phyloP scores from a whole-genome alignment of 2,888 invertebrate genomes.

The Oxyteleia sp. region DNA sequence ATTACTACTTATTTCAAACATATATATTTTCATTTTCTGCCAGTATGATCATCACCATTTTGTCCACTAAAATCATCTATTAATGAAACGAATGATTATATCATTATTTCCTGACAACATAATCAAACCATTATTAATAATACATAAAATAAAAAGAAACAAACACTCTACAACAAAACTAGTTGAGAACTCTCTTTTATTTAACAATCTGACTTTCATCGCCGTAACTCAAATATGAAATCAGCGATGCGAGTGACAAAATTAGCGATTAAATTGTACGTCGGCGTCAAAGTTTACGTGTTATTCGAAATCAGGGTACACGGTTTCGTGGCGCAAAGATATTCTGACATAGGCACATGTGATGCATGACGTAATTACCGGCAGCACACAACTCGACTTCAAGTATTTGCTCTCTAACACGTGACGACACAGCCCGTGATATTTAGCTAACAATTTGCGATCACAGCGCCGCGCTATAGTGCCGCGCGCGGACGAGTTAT shows the following conservation, averaged over 20 bases:
- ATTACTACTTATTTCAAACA: too few relatives aligned
- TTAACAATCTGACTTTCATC: too few relatives aligned
- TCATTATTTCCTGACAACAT: too few relatives aligned
- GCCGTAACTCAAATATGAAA: constrained; percentile 30
- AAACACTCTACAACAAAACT: too few relatives aligned
- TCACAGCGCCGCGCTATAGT: constrained; percentile 32
- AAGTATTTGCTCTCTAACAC: constrained; percentile 70
- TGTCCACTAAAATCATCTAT: too few relatives aligned
- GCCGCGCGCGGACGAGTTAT: constrained; percentile 47
- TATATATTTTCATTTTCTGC: too few relatives aligned
- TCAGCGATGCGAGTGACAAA: constrained; percentile 47
- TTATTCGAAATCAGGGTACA: constrained; percentile 63
- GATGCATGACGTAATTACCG: constrained; percentile 70
- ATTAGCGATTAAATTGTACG: constrained; percentile 60
- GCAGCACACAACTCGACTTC: constrained; percentile 67
- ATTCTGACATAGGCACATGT: constrained; percentile 65
- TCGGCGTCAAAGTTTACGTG: constrained; percentile 63
- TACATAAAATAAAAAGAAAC: too few relatives aligned
- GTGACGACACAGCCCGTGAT: constrained; percentile 57
- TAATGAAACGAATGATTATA: too few relatives aligned
- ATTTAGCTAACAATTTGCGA: constrained; percentile 69
- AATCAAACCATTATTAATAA: too few relatives aligned
- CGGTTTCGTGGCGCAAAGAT: constrained; percentile 51
- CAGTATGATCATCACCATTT: too few relatives aligned
- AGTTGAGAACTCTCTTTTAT: too few relatives aligned